A percentile compares a stretch with the other conserved stretches of the same genome.
These are phyloP conservation scores for Pampusana beccarii DNA, from an alignment of 2,113 vertebrate species.

Conservation along the genomic window DNA sequence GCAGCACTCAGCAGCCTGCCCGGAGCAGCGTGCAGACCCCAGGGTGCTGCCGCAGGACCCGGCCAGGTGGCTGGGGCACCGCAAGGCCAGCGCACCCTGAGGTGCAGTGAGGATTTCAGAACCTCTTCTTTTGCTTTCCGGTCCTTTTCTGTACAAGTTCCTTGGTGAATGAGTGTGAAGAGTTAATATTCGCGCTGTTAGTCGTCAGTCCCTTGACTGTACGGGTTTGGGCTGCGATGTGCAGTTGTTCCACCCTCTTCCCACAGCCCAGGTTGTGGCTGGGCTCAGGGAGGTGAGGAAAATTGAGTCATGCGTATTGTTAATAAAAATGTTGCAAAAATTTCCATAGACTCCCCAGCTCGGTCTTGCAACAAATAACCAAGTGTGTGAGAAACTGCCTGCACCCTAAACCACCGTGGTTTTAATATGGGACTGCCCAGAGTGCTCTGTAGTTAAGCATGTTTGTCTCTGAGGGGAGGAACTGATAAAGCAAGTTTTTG, in stretches of 20 bases:
- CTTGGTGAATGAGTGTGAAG: neutral
- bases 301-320: neutral
- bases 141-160: neutral
- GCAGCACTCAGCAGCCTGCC: neutral
- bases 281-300: neutral
- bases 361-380: neutral
- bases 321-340: slow-evolving; percentile 25
- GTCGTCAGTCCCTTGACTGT: neutral
- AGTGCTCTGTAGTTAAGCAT: neutral
- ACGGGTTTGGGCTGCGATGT: neutral
- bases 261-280: neutral
- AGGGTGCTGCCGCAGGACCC: neutral
- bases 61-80: neutral
- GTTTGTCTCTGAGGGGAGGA: neutral
- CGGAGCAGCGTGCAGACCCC: rapidly evolving
- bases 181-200: neutral
- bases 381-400: slow-evolving; percentile 7
- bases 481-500: neutral
- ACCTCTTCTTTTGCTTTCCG: neutral
- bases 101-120: neutral
- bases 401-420: neutral
- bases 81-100: rapidly evolving
- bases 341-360: slow-evolving; percentile 11
- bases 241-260: neutral
- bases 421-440: slow-evolving; percentile 10